Conservation (phyloP, 1,140 invertebrate species). For the Cotesia typhae region DNA sequence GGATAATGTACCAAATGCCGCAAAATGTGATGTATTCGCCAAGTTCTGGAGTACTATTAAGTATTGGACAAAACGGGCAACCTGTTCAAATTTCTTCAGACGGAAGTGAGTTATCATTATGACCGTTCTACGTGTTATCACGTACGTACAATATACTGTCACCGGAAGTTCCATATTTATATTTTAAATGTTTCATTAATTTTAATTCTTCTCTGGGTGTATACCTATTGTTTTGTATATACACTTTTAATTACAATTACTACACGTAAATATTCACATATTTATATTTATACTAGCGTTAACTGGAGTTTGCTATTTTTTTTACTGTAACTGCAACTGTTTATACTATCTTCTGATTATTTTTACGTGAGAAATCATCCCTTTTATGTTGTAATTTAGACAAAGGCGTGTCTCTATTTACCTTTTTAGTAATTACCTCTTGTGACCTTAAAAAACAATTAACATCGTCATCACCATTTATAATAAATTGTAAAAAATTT, state of each 20-base stretch:
- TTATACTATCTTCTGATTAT: background rate
- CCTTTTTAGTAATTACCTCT: too few relatives aligned
- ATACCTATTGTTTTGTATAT: constrained; percentile 21
- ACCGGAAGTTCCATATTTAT: constrained; percentile 33
- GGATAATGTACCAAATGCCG: constrained; percentile 63
- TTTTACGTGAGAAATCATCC: too few relatives aligned
- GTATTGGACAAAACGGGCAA: constrained; percentile 62
- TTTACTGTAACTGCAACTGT: background rate
- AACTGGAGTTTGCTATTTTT: background rate
- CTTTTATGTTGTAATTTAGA: constrained; percentile 1
- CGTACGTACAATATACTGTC: constrained; percentile 24
- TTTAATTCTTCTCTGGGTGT: constrained; percentile 27
- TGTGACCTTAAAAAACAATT: too few relatives aligned
- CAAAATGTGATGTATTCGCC: constrained; percentile 62
- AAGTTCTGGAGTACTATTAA: constrained; percentile 59
- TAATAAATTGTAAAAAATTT: background rate
- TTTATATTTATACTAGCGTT: background rate
- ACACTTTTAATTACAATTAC: constrained; percentile 1
- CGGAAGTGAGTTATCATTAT: constrained; percentile 49
- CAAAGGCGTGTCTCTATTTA: too few relatives aligned
- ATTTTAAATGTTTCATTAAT: constrained; percentile 28
- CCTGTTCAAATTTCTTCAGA: constrained; percentile 63
- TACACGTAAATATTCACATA: background rate
- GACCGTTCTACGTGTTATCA: constrained; percentile 34
- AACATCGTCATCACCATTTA: too few relatives aligned